Base-by-base conservation (phyloP, 2,113 vertebrate genomes). In the Cygnus atratus region DNA sequence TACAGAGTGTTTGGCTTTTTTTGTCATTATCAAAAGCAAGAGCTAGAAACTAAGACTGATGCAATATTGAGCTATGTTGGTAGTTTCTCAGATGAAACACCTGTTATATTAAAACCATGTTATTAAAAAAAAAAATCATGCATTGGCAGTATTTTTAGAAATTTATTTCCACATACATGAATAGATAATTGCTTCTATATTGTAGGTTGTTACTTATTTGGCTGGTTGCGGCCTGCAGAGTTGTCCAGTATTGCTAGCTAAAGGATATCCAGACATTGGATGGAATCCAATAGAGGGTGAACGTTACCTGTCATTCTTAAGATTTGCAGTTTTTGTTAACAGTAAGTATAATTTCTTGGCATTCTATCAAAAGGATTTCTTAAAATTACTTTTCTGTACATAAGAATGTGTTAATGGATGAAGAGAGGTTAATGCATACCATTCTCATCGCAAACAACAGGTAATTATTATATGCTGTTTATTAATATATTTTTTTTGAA, bases 221-320 rank as follows among this genome's bases (percentile, higher is more conserved):
- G 99, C 99, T 0, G 99, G 99, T 73, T 99, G 99, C 95, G 99
- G 99, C 33, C 98, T 99, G 25, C 99, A 99, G 98, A 99, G 99
- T 77, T 99, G 99, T 84, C 99, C 98, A 21, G 98, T 99, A 95
- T 97, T 99, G n/a, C 94, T 99, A 94, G 98, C 99, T 67, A 99
- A 99, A 97, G 99, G 99, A 33, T 99, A 99, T 89, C 99, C 99
- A 76, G 99, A 99, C 39, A 98, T 99, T 13, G 99, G 99, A 82
- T 99, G 99, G 99, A 99, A 99, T 98, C 99, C 99, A 37, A 99
- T 99, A 41, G 99, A 99, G 97, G 99, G 99, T 58, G 99, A 99
- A 91, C 99, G 99, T 63, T 99, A 99, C 91, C 98, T 99, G 44
- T 99, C 99, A 73, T 99, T 99, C 97, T 96, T 99, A 96, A 98